phyloP scores from a whole-genome alignment of 2,888 invertebrate species.

The Sialis lutaria region DNA sequence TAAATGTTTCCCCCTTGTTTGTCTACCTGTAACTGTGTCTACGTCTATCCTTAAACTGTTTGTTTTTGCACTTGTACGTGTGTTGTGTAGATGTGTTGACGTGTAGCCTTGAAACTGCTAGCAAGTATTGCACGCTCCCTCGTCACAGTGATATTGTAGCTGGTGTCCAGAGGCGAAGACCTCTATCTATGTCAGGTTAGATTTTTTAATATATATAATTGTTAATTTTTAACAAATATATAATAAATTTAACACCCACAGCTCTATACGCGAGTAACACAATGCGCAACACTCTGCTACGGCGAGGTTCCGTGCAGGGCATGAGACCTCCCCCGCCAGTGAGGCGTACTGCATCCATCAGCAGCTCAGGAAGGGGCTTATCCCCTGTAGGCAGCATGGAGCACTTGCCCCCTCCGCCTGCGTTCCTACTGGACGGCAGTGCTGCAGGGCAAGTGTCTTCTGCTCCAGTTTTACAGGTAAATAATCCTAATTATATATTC shows the following conservation, averaged over 20 bases:
- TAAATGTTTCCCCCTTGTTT: no score
- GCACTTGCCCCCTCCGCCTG: conserved; percentile 57
- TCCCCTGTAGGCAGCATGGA: conserved; percentile 28
- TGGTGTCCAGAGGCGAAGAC: conserved; percentile 34
- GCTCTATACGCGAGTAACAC: conserved; percentile 19
- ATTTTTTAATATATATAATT: not conserved
- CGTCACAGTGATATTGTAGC: conserved; percentile 32
- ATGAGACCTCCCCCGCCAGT: conserved; percentile 70
- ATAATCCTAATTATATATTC: conserved; percentile 1
- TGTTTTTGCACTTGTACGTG: conserved; percentile 14
- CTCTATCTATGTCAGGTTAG: conserved; percentile 38
- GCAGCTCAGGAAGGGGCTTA: conserved; percentile 22
- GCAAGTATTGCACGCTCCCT: conserved; percentile 33
- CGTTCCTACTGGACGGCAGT: conserved; percentile 46
- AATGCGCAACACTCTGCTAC: conserved; percentile 27
- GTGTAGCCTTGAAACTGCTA: conserved; percentile 33
- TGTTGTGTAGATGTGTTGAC: conserved; percentile 19
- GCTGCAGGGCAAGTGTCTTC: conserved; percentile 17
- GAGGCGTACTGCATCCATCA: conserved; percentile 55
- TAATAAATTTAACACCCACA: conserved; percentile 9
- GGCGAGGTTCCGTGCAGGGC: conserved; percentile 38
- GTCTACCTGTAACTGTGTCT: not conserved
- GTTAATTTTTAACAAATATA: not conserved
- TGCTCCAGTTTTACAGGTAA: conserved; percentile 5
- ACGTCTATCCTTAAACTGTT: conserved; percentile 6